Evolutionary conservation across 2,888 invertebrate genomes (phyloP), one percentile per base, ranked within the genome.

Genomic region (Cryptophagus acutangulus): DNA sequence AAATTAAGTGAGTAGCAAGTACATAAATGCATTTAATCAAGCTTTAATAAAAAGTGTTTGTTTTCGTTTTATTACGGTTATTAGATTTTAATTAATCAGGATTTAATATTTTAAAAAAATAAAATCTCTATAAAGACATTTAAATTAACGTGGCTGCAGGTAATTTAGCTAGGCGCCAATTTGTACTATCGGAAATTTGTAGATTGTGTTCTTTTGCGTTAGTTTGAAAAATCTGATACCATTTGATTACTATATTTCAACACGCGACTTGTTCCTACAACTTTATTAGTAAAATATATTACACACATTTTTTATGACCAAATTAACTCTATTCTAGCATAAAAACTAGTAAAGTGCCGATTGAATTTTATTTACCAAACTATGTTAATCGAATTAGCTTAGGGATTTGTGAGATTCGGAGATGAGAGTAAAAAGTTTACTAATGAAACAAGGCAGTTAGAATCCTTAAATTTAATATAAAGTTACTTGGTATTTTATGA

Each of bases 51-150:
- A n/a, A n/a, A n/a, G n/a, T n/a, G n/a, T n/a, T n/a, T n/a, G n/a
- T n/a, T n/a, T n/a, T n/a, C n/a, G n/a, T n/a, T n/a, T n/a, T n/a
- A n/a, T n/a, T n/a, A n/a, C n/a, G n/a, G n/a, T n/a, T n/a, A n/a
- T n/a, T n/a, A n/a, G n/a, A n/a, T n/a, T n/a, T n/a, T n/a, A n/a
- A n/a, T n/a, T n/a, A n/a, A n/a, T n/a, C n/a, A n/a, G n/a, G n/a
- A n/a, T n/a, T n/a, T n/a, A n/a, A n/a, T n/a, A n/a, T n/a, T n/a
- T n/a, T n/a, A n/a, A n/a, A n/a, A n/a, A n/a, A n/a, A n/a, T n/a
- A n/a, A n/a, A n/a, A n/a, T n/a, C n/a, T n/a, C n/a, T n/a, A 54
- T 54, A 36, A 50, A 58, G 55, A 55, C 49, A 58, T 57, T 57
- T 53, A 28, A 45, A 46, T n/a, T 58, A 41, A 49, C 55, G 55